These are phyloP conservation scores for Cyphomyrmex costatus DNA, from an alignment of 1,140 invertebrate species.

Conservation along the genomic window DNA sequence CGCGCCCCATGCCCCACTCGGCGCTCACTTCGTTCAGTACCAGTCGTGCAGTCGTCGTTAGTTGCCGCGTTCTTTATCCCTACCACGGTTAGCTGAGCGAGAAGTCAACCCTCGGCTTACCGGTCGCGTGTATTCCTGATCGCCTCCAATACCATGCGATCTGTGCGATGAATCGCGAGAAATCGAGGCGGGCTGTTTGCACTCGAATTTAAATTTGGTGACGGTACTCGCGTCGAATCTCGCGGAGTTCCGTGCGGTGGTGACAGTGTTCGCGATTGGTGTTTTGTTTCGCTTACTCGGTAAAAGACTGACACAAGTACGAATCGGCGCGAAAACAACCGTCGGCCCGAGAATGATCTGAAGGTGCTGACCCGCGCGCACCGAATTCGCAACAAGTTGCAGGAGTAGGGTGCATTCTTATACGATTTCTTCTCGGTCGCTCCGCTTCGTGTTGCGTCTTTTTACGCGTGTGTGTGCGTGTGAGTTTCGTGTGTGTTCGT, in stretches of 20 bases:
- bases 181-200: not conserved
- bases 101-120: constrained; percentile 57
- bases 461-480: constrained; percentile 22
- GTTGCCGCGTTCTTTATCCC: constrained; percentile 63
- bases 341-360: not conserved
- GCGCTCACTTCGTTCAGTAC: constrained; percentile 67
- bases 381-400: constrained; percentile 53
- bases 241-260: not conserved
- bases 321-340: not conserved
- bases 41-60: constrained; percentile 72
- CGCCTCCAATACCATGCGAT: not conserved
- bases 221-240: not conserved
- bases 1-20: constrained; percentile 74
- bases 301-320: not conserved
- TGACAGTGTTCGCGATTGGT: not conserved
- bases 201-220: not conserved
- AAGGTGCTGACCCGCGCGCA: not conserved
- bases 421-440: not conserved
- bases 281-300: not conserved
- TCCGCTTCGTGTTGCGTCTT: not conserved
- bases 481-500: constrained; percentile 38
- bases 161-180: not conserved
- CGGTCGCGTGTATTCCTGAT: not conserved
- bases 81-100: constrained; percentile 9
- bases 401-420: constrained; percentile 8